Evolutionary conservation across 2,113 vertebrate species (phyloP).

Genomic region (Dicentrarchus labrax): DNA sequence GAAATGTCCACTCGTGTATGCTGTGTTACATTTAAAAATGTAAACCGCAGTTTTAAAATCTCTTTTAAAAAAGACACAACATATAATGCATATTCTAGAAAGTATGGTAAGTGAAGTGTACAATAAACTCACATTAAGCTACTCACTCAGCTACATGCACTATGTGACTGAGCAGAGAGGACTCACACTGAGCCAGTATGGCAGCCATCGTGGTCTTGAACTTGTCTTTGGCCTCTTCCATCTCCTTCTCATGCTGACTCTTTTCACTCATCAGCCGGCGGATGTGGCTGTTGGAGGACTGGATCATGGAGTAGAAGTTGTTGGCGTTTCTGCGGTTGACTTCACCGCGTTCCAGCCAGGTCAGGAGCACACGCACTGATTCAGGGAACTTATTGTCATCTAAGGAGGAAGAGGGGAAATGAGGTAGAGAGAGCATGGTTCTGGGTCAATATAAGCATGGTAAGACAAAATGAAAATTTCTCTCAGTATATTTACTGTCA

Average conservation of each 20-base stretch:
- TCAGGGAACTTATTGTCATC: constrained; percentile 87
- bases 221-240: constrained; percentile 97
- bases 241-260: constrained; percentile 92
- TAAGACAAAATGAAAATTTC: background rate
- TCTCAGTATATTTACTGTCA: constrained; percentile 2
- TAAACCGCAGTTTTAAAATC: background rate
- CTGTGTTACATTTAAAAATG: background rate
- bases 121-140: background rate
- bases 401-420: background rate
- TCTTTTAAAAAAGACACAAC: background rate
- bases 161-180: background rate
- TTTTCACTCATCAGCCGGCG: constrained; percentile 92
- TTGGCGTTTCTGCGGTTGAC: constrained; percentile 96
- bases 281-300: constrained; percentile 95
- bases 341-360: constrained; percentile 95
- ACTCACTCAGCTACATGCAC: background rate
- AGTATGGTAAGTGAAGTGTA: background rate
- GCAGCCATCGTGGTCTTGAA: constrained; percentile 92
- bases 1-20: background rate
- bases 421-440: background rate
- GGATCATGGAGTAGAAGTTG: constrained; percentile 99
- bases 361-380: constrained; percentile 92
- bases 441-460: constrained; percentile 13
- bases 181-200: constrained; percentile 89
- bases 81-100: background rate